Percentiles rank a stretch among this genome's conserved stretches.
These are phyloP conservation scores for Macaca mulatta DNA, from an alignment of 2,113 vertebrate species.

Conservation along the genomic window DNA sequence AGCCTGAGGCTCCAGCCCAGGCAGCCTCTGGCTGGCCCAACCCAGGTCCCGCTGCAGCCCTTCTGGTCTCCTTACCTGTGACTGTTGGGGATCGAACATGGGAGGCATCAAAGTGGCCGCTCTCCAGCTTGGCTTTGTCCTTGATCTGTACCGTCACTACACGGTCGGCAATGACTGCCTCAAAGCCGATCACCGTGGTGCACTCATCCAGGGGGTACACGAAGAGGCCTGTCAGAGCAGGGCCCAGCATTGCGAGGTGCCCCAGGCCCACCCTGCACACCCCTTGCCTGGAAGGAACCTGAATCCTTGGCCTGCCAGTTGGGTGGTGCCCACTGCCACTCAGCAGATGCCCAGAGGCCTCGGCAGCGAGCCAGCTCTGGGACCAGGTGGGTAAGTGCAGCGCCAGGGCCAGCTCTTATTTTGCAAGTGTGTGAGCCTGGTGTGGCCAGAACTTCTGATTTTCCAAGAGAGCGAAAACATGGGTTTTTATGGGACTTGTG, in stretches of 20 bases:
- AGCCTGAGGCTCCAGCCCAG: too few relatives aligned
- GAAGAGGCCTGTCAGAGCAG: slow-evolving; percentile 89
- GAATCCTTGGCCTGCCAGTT: rapidly evolving
- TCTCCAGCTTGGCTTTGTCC: slow-evolving; percentile 94
- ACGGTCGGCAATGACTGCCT: slow-evolving; percentile 89
- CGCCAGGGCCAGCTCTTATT: neutral
- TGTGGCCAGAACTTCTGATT: neutral
- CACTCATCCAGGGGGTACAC: slow-evolving; percentile 94
- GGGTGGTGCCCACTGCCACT: neutral
- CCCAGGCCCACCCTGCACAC: rapidly evolving
- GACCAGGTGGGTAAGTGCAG: rapidly evolving
- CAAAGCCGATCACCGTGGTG: slow-evolving; percentile 93
- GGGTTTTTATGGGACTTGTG: neutral
- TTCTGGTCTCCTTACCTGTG: slow-evolving; percentile 83
- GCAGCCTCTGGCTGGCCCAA: neutral
- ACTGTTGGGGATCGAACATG: slow-evolving; percentile 76
- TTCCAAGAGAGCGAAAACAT: neutral
- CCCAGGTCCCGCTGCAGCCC: neutral
- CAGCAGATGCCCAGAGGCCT: neutral
- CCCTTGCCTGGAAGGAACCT: neutral
- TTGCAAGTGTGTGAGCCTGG: neutral
- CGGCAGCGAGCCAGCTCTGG: neutral
- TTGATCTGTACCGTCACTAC: slow-evolving; percentile 94
- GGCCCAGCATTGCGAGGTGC: neutral
- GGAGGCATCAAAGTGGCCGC: slow-evolving; percentile 79